phyloP scores from a whole-genome alignment of 2,113 vertebrate genomes.

The Miniopterus natalensis region DNA sequence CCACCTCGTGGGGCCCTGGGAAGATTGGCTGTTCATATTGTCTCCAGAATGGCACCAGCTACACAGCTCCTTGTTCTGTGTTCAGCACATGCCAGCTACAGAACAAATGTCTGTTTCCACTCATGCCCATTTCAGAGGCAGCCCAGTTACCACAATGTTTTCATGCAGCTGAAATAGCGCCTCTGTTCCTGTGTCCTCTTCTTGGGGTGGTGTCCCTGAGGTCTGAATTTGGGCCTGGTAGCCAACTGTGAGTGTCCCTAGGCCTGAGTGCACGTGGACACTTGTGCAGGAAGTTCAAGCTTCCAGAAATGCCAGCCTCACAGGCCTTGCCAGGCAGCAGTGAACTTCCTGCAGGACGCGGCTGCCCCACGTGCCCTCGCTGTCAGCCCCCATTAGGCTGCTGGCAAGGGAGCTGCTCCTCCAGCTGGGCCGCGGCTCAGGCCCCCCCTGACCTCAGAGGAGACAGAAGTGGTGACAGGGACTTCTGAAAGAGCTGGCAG shows the following conservation, averaged over 20 bases:
- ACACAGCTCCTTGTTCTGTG: fast-evolving
- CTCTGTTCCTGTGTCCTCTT: background rate
- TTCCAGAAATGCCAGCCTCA: background rate
- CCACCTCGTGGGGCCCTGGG: too few relatives aligned
- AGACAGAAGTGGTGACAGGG: background rate
- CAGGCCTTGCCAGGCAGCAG: background rate
- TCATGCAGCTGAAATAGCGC: background rate
- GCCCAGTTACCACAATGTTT: background rate
- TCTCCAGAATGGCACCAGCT: background rate
- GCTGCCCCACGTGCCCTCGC: background rate
- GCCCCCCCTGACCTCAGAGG: background rate
- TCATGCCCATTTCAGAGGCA: background rate
- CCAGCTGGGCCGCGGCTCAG: background rate
- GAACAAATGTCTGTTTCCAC: background rate
- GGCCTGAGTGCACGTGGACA: background rate
- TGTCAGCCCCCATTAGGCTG: background rate
- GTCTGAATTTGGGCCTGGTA: background rate
- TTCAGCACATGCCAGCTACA: fast-evolving
- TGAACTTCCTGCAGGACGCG: background rate
- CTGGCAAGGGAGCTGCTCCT: background rate
- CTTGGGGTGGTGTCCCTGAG: background rate
- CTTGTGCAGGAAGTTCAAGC: background rate
- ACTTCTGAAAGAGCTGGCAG: background rate
- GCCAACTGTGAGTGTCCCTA: background rate
- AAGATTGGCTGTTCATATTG: background rate